Evolutionary conservation across 2,888 invertebrate genomes (phyloP).

Genomic region (Drosophila hamatofila): DNA sequence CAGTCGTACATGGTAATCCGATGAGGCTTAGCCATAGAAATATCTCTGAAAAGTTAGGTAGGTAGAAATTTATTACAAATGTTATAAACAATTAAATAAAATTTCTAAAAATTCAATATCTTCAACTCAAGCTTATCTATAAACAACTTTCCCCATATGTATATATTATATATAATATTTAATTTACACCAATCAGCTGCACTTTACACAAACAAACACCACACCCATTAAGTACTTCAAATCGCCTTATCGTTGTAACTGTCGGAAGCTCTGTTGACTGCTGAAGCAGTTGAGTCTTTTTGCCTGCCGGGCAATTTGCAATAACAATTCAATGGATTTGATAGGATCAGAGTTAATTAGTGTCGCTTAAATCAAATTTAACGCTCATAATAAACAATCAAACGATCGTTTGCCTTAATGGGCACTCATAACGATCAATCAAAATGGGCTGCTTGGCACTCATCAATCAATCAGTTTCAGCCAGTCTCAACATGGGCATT

Average conservation of each 20-base stretch:
- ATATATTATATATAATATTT: background rate
- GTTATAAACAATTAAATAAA: background rate
- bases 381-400: conserved; percentile 64
- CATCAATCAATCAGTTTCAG: conserved; percentile 49
- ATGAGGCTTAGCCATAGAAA: background rate
- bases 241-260: conserved; percentile 30
- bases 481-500: conserved; percentile 26
- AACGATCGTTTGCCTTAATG: conserved; percentile 66
- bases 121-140: no score
- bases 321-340: conserved; percentile 52
- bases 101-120: no score
- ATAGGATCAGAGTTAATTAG: conserved; percentile 68
- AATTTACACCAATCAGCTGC: background rate
- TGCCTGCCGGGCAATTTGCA: conserved; percentile 35
- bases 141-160: background rate
- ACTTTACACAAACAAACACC: no score
- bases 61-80: background rate
- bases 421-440: conserved; percentile 66
- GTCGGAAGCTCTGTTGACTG: conserved; percentile 48
- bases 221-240: conserved; percentile 13
- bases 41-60: background rate
- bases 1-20: conserved; percentile 13
- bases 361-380: conserved; percentile 71
- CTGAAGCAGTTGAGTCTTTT: conserved; percentile 28
- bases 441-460: conserved; percentile 43